Evolutionary conservation across 1,140 invertebrate species (phyloP).

Genomic region (Magallana angulata): DNA sequence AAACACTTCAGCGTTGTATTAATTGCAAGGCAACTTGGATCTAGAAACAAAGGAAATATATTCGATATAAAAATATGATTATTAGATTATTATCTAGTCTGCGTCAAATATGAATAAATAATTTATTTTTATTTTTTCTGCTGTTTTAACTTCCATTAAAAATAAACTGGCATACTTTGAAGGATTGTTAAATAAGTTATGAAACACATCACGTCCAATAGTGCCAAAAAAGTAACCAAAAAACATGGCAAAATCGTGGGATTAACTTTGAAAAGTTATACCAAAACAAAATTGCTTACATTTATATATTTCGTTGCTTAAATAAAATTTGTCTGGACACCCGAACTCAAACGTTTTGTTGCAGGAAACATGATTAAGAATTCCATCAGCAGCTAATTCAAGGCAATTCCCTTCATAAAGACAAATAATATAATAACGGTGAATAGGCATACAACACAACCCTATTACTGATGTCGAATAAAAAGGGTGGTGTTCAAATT

Average conservation of each 20-base stretch:
- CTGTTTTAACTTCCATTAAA: too few relatives aligned
- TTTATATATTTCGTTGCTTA: slow-evolving; percentile 8
- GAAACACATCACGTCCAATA: too few relatives aligned
- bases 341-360: background rate
- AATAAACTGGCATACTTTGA: too few relatives aligned
- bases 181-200: too few relatives aligned
- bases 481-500: background rate
- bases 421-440: background rate
- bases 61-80: too few relatives aligned
- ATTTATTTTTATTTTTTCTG: too few relatives aligned
- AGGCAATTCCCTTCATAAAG: background rate
- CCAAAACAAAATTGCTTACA: background rate
- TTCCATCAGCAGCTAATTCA: background rate
- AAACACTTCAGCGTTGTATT: background rate
- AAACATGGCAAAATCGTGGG: background rate
- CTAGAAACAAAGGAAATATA: background rate
- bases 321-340: background rate
- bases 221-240: background rate
- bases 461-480: background rate
- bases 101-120: too few relatives aligned
- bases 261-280: background rate
- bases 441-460: background rate
- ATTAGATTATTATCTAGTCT: too few relatives aligned
- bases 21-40: slow-evolving; percentile 1
- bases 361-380: background rate